Conservation (phyloP, 2,113 vertebrate genomes). For the Takifugu bimaculatus region DNA sequence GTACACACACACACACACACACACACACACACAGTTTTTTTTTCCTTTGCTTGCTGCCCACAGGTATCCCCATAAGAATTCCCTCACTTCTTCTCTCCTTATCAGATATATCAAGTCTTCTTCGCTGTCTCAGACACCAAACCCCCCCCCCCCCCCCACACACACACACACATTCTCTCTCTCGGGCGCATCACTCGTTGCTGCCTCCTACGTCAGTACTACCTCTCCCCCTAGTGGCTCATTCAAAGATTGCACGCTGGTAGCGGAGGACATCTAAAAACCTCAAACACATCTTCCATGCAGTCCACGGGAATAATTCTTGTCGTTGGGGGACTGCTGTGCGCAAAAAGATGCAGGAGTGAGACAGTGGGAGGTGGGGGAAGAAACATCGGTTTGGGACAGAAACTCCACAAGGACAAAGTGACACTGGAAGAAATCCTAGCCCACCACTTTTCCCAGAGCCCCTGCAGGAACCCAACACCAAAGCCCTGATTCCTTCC, state of each 20-base stretch:
- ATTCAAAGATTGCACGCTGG: constrained; percentile 11
- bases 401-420: constrained; percentile 60
- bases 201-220: constrained; percentile 29
- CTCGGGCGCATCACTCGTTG: constrained; percentile 9
- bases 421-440: constrained; percentile 56
- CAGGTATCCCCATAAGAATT: constrained; percentile 1
- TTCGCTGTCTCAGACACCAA: constrained; percentile 14
- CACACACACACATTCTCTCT: not conserved
- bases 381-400: constrained; percentile 10
- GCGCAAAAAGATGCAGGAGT: constrained; percentile 28
- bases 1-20: constrained; percentile 20
- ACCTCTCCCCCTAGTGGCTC: constrained; percentile 59
- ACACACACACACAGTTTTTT: constrained; percentile 17
- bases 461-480: constrained; percentile 56
- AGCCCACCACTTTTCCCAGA: constrained; percentile 40
- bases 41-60: not conserved
- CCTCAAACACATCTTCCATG: constrained; percentile 26
- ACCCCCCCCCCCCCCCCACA: not conserved
- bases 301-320: constrained; percentile 13
- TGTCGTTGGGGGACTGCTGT: constrained; percentile 27
- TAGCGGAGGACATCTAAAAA: not conserved
- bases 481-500: constrained; percentile 55
- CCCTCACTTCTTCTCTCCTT: constrained; percentile 12
- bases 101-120: constrained; percentile 6
- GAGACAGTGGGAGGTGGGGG: not conserved